Evolutionary conservation across 2,797 vertebrate species (phyloP), one percentile per base, ranked within the genome.

Genomic region (Vultur gryphus): DNA sequence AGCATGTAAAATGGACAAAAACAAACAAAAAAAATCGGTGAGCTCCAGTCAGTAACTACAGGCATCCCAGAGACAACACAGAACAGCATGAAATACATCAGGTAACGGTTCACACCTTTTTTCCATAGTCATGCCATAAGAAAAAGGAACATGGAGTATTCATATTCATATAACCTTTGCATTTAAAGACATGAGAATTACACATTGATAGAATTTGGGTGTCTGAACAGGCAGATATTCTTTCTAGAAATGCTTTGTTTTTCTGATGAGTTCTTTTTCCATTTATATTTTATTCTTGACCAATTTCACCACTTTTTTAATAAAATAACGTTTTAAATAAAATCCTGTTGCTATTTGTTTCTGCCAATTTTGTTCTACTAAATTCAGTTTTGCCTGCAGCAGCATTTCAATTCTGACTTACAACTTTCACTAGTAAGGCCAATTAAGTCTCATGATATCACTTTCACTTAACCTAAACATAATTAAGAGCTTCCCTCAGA

Each of bases 361-460:
- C 75, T 96, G 87, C 52, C 75, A 94, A 82, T 94, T 96, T 93
- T 83, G n/a, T 93, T 96, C 89, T 87, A 92, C 70, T 95, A 93
- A 95, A 97, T 97, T 94, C 73, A 92, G 16, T 93, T 92, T 96
- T 93, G 93, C 94, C 95, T 84, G 87, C 91, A 97, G 93, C 90
- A 82, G 52, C 79, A 77, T 73, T 95, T 94, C 23, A 77, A 13
- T 95, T 96, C 89, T 95, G 91, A 96, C 91, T 96, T 97, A 94
- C 1, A 19, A 84, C 88, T 95, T 97, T 97, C 80, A 92, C 87
- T 89, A 95, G 78, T 91, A 81, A 96, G 87, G 80, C 73, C 54
- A 95, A 91, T 95, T 90, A 89, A 97, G 84, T 92, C 82, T 89
- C 86, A 84, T 82, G 57, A 71, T 88, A 97, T 72, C 77, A 87